phyloP scores from a whole-genome alignment of 2,113 vertebrate genomes.

The Piliocolobus tephrosceles region DNA sequence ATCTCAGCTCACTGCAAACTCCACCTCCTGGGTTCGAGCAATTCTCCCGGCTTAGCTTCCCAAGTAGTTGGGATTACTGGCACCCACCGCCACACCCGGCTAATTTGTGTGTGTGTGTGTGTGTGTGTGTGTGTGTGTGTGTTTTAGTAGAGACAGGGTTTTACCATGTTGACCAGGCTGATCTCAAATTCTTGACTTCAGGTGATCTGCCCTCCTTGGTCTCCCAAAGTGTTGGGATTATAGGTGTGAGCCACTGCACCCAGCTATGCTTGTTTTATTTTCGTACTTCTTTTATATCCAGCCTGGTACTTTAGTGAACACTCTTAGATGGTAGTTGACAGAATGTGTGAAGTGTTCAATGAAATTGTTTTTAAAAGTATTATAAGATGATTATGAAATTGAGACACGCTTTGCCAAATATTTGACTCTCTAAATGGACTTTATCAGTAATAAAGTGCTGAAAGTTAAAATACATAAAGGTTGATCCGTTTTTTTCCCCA shows the following conservation, averaged over 20 bases:
- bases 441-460: not conserved
- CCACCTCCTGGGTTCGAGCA: not conserved
- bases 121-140: too few species aligned
- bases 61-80: not conserved
- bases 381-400: not conserved
- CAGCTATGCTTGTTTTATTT: not conserved
- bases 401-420: not conserved
- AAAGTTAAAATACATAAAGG: not conserved
- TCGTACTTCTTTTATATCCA: not conserved
- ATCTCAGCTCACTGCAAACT: not conserved
- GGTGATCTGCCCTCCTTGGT: not conserved
- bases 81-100: not conserved
- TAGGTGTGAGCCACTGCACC: not conserved
- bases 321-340: too few species aligned
- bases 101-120: not conserved
- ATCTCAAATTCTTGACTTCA: not conserved
- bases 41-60: not conserved
- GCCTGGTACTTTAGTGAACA: accelerated
- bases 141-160: not conserved
- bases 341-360: not conserved
- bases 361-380: not conserved
- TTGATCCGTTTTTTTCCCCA: not conserved
- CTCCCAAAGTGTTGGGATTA: not conserved
- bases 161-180: not conserved
- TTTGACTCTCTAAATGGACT: not conserved